Evolutionary conservation across 92 coral and sea anemone genomes (phyloP).

Genomic region (Siderastrea siderea): DNA sequence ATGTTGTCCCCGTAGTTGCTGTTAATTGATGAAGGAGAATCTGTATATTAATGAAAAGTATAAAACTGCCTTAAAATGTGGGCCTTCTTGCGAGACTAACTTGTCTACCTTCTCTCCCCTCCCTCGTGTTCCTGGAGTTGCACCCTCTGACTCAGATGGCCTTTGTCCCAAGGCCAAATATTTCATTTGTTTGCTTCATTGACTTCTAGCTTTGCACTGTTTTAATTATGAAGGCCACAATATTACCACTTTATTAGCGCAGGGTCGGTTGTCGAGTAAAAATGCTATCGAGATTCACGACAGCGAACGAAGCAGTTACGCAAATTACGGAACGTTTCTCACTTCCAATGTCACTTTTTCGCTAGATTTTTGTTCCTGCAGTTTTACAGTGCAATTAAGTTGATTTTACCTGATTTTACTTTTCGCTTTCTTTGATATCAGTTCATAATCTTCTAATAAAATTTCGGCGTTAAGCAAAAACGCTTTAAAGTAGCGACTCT

Average conservation of each 20-base stretch:
- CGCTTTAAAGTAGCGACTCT: neutral
- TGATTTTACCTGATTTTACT: neutral
- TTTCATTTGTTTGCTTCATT: constrained; percentile 8
- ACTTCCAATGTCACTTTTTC: neutral
- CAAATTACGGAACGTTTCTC: neutral
- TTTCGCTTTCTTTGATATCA: constrained; percentile 19
- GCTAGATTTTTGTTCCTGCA: neutral
- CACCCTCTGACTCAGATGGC: neutral
- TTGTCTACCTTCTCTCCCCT: neutral
- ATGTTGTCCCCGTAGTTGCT: neutral
- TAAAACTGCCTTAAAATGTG: too few relatives aligned
- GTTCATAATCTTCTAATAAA: neutral
- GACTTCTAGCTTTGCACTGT: neutral
- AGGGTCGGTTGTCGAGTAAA: neutral
- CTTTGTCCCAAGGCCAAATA: constrained; percentile 32
- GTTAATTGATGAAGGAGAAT: neutral
- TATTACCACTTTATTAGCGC: neutral
- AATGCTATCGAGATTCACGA: neutral
- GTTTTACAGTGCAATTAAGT: too few relatives aligned
- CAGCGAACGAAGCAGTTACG: too few relatives aligned
- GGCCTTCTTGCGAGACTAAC: too few relatives aligned
- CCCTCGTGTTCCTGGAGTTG: neutral
- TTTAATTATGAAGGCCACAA: neutral
- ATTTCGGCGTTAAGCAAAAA: neutral
- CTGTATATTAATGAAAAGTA: neutral